A percentile compares a stretch with the other conserved stretches of the same genome.
phyloP scores from a whole-genome alignment of 2,797 vertebrate genomes.

The Neopelma chrysocephalum region DNA sequence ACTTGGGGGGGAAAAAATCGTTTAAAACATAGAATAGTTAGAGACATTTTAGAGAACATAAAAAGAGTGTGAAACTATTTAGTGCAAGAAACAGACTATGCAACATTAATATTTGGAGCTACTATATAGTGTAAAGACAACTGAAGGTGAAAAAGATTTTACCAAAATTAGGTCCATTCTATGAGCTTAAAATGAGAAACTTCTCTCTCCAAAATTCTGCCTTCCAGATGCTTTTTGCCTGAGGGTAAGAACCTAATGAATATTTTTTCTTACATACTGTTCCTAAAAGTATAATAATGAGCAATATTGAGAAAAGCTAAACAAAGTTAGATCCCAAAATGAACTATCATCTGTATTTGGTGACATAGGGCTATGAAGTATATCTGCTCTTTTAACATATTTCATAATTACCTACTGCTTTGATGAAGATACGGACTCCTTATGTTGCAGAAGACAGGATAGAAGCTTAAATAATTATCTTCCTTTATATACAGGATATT shows the following conservation, averaged over 20 bases:
- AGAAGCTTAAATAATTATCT: neutral
- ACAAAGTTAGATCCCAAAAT: neutral
- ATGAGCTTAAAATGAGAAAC: neutral
- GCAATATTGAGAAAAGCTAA: neutral
- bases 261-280: neutral
- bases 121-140: neutral
- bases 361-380: neutral
- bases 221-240: neutral
- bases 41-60: neutral
- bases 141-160: neutral
- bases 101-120: neutral
- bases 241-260: accelerated
- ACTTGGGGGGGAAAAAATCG: neutral
- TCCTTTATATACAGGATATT: neutral
- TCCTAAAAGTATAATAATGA: neutral
- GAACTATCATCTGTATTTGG: neutral
- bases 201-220: neutral
- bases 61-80: neutral
- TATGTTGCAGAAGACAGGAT: neutral
- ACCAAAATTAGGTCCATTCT: neutral
- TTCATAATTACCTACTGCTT: neutral
- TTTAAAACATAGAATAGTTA: neutral
- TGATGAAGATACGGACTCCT: neutral
- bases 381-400: neutral
- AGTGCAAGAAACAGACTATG: neutral